Base-by-base conservation (phyloP, 2,797 vertebrate species). In the Clarias platycephalus region DNA sequence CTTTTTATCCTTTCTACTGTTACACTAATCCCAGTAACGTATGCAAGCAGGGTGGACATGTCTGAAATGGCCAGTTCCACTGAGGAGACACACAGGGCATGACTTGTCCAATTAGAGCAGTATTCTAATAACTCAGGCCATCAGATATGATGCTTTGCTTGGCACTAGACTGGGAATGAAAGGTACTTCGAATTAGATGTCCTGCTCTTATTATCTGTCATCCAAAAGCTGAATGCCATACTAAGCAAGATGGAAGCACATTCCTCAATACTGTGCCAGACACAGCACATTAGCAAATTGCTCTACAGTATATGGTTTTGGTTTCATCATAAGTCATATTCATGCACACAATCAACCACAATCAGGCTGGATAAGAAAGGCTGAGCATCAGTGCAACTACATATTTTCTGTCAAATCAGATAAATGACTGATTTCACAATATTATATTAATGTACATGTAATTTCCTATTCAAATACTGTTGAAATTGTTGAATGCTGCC, bases 191-290 rank as follows among this genome's bases (percentile, higher is more conserved):
- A 74, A 74, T 28, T 74, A 74, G 15, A 28, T 2, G 31, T 10
- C 63, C 37, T 37, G 34, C 67, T 49, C 22, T 49, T 71, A 31
- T 6, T 22, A 57, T 75, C 16, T 75, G 26, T 75, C 26, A 75
- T 26, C 24, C n/a, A 44, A 28, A 31, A 28, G n/a, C 44, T 74
- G 6, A 53, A 24, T 44, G 40, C 22, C 71, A 53, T 74, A 3
- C 72, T 75, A 49, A 75, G 26, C 26, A 55, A 18, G n/a, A 75
- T 75, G 26, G n/a, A 15, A 18, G n/a, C 49, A 75, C n/a, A 75
- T 28, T 26, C 55, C 26, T 75, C 26, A 72, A 16, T n/a, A 71
- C 12, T 71, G 13, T 71, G 68, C 12, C 22, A n/a, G 44, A n/a
- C 44, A n/a, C 22, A 71, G 37, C 20, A 8, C 20, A 70, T 34